Base-by-base conservation (phyloP, 2,888 invertebrate species). In the Malachius bipustulatus region DNA sequence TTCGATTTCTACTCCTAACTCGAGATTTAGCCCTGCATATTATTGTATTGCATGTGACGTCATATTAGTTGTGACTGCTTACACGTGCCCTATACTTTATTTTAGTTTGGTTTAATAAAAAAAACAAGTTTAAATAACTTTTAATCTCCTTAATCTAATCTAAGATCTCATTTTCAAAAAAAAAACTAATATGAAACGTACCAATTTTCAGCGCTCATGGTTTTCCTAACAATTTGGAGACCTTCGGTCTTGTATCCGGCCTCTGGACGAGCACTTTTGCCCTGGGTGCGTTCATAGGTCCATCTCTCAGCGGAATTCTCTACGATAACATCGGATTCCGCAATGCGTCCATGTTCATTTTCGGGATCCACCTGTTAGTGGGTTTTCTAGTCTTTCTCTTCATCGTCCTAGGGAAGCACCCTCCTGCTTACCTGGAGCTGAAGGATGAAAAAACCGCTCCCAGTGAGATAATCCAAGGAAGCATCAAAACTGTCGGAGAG, bases 231-330 rank as follows among this genome's bases (percentile, higher is more conserved):
- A 82, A 79, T 41, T 69, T 90, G 44, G 83, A 87, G 53, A 91
- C 91, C 0, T 90, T 87, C 54, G 90, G 90, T 0, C 65, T 90
- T 24, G 81, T 90, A 4, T 88, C 90, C 1, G 91, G 89, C 0
- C 68, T 91, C 50, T 91, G 89, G 81, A 89, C 90, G 2, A 87
- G 88, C 1, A 77, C 83, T 0, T 89, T 90, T 52, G 88, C 90
- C 0, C 65, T 91, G 6, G 91, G 91, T 1, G 84, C 85, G 2
- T 85, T 85, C 59, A 74, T 85, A 32, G 87, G 87, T 0, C 85
- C 85, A 1, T 81, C 82, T 0, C 65, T 82, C 2, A 74, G 74
- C 44, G 85, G 85, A 0, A 69, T 82, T 27, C 66, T 87, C 1
- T 76, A 75, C 48, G 84, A 85, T 50, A 68, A 63, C 32, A 73